Evolutionary conservation across 2,113 vertebrate genomes (phyloP), one percentile per base, ranked within the genome.

Genomic region (Megalops atlanticus): DNA sequence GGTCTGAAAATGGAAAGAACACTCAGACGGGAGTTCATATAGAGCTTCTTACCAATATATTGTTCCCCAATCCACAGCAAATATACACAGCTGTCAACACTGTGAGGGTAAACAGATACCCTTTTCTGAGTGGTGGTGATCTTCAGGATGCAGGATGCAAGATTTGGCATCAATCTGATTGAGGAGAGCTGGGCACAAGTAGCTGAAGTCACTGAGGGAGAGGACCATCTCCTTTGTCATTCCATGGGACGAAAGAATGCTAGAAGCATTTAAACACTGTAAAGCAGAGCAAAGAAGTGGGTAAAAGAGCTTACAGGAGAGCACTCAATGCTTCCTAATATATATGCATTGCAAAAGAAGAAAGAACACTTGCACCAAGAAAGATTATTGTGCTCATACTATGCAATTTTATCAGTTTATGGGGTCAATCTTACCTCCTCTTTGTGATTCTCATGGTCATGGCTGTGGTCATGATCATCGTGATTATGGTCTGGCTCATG

Each of bases 181-280:
- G 86, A 99, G 94, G 49, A 99, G 97, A 58, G 97, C 96, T 58
- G 98, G 98, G 68, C 98, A 99, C 58, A 99, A 94, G 83, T 93
- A 96, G 89, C 92, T 92, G 84, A 99, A 99, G 89, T 99, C 97
- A 0, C 80, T 69, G 33, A 92, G 84, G 76, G 93, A 94, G 84
- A 99, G 77, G 1, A 84, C 81, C 0, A 73, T 86, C 0, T 95
- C 95, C 87, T 89, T 88, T 43, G 90, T 89, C 94, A 99, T 97
- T 77, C 98, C 98, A 76, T 99, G 97, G 0, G 94, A 93, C 8
- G 84, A 88, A 79, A 99, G 94, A 82, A 99, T 86, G 83, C 85
- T 93, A 77, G 96, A 96, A 0, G 96, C 96, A 85, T 96, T 97
- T 86, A 96, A 94, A 80, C 98, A 99, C 98, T 98, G 84, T 3